Percentiles rank a stretch among this genome's conserved stretches.
phyloP scores from a whole-genome alignment of 2,797 vertebrate genomes.

The Chanos chanos region DNA sequence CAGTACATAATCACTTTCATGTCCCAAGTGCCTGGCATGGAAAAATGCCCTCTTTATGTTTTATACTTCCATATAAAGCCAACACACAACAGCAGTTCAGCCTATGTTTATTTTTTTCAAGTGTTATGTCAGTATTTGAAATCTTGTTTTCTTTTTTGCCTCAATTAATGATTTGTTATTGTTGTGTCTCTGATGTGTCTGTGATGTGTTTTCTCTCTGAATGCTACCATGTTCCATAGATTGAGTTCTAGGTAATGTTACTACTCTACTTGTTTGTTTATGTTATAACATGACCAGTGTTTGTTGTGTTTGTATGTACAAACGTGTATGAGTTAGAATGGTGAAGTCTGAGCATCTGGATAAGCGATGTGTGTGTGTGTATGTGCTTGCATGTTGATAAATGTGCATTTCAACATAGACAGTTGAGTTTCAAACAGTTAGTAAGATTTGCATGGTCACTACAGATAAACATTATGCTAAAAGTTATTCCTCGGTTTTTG shows the following conservation, averaged over 20 bases:
- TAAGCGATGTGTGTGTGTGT: conserved; percentile 35
- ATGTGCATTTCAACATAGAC: background rate
- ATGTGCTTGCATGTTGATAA: background rate
- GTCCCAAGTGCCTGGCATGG: too few species aligned
- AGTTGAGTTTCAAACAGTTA: conserved; percentile 32
- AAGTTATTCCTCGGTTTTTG: conserved; percentile 17
- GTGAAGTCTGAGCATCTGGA: conserved; percentile 26
- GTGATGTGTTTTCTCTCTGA: conserved; percentile 26
- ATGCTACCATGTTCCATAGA: conserved; percentile 41
- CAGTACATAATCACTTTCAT: too few species aligned
- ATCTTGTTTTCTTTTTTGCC: too few species aligned
- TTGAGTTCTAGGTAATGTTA: conserved; percentile 46
- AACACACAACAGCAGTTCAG: too few species aligned
- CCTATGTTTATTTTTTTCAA: too few species aligned
- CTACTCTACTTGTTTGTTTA: too few species aligned
- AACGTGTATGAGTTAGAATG: background rate
- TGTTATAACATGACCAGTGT: too few species aligned
- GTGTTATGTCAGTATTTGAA: too few species aligned
- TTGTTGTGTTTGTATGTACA: conserved; percentile 42
- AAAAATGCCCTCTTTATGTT: too few species aligned
- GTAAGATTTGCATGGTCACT: too few species aligned
- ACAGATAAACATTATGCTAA: background rate
- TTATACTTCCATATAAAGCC: too few species aligned
- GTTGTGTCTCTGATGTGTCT: conserved; percentile 31
- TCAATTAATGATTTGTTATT: too few species aligned